Evolutionary conservation across 2,888 invertebrate genomes (phyloP), one percentile per base, ranked within the genome.

Genomic region (Oeneis ivallda): DNA sequence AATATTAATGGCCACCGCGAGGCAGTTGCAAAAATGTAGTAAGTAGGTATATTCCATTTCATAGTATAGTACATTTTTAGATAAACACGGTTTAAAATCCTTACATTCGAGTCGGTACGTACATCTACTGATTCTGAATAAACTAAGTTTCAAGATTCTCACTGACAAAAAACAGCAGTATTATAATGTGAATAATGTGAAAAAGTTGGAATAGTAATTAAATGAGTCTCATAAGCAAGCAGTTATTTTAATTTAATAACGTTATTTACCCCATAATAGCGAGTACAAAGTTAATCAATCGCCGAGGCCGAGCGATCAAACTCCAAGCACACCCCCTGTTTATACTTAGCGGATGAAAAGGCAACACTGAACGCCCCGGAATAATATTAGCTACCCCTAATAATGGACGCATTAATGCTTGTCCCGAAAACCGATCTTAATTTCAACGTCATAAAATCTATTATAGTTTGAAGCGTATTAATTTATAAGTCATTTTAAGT

Each of bases 351-450:
- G 89, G 90, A 91, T 91, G 91, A 91, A 92, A 92, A 91, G 91
- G 91, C 91, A 92, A 92, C 91, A 91, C 83, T 83, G 81, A 89
- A 86, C 91, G 90, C 89, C 90, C 90, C 89, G 85, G 86, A 89
- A 92, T 91, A 91, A 91, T 89, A 92, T 91, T 91, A 91, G 91
- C 91, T 85, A 87, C 90, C 91, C 91, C 89, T 86, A 82, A 90
- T 90, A 87, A 89, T 84, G 83, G 83, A 80, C 77, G 83, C 86
- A 84, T 87, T 87, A 83, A 80, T 79, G 79, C 45, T 62, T 66
- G 65, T 66, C 70, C 65, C 66, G 64, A 74, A 82, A 84, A 81
- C 75, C 71, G 71, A 75, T 77, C 77, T 70, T 85, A 83, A 75
- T 37, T 34, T 56, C 17, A n/a, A 41, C 53, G 32, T 2, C 0